phyloP scores from a whole-genome alignment of 2,888 invertebrate genomes.

The Epistrophe grossulariae region DNA sequence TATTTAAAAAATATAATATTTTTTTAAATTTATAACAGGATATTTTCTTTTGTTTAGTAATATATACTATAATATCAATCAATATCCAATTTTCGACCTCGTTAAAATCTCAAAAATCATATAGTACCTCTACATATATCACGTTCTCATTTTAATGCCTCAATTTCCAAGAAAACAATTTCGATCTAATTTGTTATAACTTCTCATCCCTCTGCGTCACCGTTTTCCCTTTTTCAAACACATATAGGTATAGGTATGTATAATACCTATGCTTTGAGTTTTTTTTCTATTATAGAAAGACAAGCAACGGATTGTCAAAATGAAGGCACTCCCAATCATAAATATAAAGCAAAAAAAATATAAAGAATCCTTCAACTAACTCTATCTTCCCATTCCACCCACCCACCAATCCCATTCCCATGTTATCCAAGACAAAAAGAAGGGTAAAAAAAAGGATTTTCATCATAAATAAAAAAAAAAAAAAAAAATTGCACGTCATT shows the following conservation, averaged over 20 bases:
- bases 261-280: not conserved
- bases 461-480: constrained; percentile 54
- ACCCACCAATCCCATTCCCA: not conserved
- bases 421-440: constrained; percentile 21
- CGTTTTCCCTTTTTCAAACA: not conserved
- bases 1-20: too few species aligned
- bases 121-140: not conserved
- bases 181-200: constrained; percentile 28
- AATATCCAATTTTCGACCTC: constrained; percentile 34
- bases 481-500: constrained; percentile 62
- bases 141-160: constrained; percentile 10
- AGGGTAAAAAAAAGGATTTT: constrained; percentile 53
- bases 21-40: too few species aligned
- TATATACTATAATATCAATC: constrained; percentile 7
- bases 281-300: constrained; percentile 15
- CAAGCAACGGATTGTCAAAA: constrained; percentile 50
- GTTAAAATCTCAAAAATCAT: constrained; percentile 29
- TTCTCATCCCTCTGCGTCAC: too few species aligned
- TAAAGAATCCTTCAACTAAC: constrained; percentile 25
- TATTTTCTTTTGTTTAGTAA: too few species aligned
- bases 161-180: constrained; percentile 38
- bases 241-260: too few species aligned
- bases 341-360: constrained; percentile 24
- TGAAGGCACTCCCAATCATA: constrained; percentile 55
- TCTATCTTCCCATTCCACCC: not conserved